Conservation (phyloP, 2,797 vertebrate species). For the Menidia menidia region DNA sequence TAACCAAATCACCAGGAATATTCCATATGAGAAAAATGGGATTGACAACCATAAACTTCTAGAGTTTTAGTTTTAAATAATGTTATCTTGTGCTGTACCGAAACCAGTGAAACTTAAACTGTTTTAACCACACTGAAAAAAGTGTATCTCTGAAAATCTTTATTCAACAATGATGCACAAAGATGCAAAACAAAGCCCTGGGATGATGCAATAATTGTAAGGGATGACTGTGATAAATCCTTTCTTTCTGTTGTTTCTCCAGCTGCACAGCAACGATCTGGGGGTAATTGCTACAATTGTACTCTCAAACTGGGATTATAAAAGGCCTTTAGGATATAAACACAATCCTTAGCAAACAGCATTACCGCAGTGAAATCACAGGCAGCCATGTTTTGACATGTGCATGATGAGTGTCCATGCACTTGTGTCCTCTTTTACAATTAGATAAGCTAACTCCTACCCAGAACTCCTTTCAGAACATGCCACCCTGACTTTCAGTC, state of each 20-base stretch:
- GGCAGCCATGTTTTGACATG: slow-evolving; percentile 76
- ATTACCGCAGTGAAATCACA: slow-evolving; percentile 56
- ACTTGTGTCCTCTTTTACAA: slow-evolving; percentile 63
- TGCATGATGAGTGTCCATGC: slow-evolving; percentile 71
- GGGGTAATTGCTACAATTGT: slow-evolving; percentile 90
- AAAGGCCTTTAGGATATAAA: slow-evolving; percentile 83
- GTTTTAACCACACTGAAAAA: slow-evolving; percentile 6
- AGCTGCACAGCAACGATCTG: slow-evolving; percentile 81
- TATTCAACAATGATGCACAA: slow-evolving; percentile 45
- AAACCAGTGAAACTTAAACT: neutral
- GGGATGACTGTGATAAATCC: slow-evolving; percentile 75
- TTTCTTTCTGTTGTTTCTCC: slow-evolving; percentile 86
- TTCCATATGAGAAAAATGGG: neutral
- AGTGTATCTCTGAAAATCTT: slow-evolving; percentile 41
- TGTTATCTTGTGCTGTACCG: neutral
- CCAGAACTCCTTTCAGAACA: slow-evolving; percentile 60
- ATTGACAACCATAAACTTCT: too few species aligned
- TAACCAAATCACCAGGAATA: neutral
- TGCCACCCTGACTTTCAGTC: slow-evolving; percentile 39
- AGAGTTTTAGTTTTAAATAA: neutral
- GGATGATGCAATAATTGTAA: slow-evolving; percentile 78
- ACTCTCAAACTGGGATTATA: slow-evolving; percentile 80
- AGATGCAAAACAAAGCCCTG: slow-evolving; percentile 58
- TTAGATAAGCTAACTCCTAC: slow-evolving; percentile 68
- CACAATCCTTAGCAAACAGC: slow-evolving; percentile 81